phyloP scores from a whole-genome alignment of 2,797 vertebrate species.

The Cercopithecus neglectus region DNA sequence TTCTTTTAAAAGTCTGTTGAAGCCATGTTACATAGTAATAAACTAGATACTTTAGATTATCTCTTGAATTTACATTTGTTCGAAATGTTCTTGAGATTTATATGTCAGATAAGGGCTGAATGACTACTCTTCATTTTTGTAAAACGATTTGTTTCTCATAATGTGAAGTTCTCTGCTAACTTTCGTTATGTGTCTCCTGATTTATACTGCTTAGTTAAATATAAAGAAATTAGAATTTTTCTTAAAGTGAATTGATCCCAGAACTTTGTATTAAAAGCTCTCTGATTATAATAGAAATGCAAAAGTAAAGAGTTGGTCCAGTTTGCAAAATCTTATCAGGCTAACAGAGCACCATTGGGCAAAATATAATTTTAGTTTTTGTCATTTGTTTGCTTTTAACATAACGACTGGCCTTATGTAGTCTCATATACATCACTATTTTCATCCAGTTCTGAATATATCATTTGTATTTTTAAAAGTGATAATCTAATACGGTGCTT shows the following conservation, averaged over 20 bases:
- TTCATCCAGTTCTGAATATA: neutral
- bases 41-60: slow-evolving; percentile 39
- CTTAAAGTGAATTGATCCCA: neutral
- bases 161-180: neutral
- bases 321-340: slow-evolving; percentile 6
- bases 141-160: slow-evolving; percentile 24
- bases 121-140: neutral
- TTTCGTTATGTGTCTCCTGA: neutral
- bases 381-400: slow-evolving; percentile 2
- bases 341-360: neutral
- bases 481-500: neutral
- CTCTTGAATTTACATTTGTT: slow-evolving; percentile 43
- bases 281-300: slow-evolving; percentile 20
- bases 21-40: slow-evolving; percentile 46
- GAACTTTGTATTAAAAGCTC: slow-evolving; percentile 17
- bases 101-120: neutral
- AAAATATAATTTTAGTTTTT: neutral
- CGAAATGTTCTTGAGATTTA: slow-evolving; percentile 4
- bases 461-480: slow-evolving; percentile 40
- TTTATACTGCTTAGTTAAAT: neutral
- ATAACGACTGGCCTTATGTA: neutral
- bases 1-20: slow-evolving; percentile 38
- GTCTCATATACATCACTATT: neutral
- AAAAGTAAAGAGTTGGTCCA: neutral
- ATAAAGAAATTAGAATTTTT: slow-evolving; percentile 32